phyloP scores from a whole-genome alignment of 1,140 invertebrate genomes.

The Agraylea sexmaculata region DNA sequence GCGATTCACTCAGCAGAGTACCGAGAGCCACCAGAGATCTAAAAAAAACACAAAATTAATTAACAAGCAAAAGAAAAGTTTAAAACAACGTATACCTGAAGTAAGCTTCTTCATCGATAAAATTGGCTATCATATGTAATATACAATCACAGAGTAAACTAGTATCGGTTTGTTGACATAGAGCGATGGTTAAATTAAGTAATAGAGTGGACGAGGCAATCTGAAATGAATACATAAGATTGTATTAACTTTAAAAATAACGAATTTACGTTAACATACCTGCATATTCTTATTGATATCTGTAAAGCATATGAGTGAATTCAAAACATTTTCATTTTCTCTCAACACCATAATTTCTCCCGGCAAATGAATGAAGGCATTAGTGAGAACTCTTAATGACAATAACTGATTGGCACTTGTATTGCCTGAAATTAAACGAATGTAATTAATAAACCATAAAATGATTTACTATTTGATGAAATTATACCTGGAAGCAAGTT shows the following conservation, averaged over 20 bases:
- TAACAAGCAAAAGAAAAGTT: neutral
- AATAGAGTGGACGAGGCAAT: constrained; percentile 49
- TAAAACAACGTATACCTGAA: constrained; percentile 28
- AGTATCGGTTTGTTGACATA: constrained; percentile 29
- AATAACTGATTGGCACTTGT: constrained; percentile 65
- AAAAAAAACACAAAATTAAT: constrained; percentile 9
- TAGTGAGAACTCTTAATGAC: constrained; percentile 59
- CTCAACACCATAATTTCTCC: constrained; percentile 50
- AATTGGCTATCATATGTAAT: constrained; percentile 23
- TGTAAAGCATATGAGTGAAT: constrained; percentile 40
- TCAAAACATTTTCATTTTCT: constrained; percentile 45
- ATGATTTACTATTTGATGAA: neutral
- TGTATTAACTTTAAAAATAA: constrained; percentile 4
- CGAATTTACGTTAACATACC: constrained; percentile 32
- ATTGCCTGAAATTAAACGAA: constrained; percentile 25
- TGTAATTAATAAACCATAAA: constrained; percentile 3
- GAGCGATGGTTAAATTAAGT: constrained; percentile 60
- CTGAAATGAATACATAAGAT: constrained; percentile 9
- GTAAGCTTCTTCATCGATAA: constrained; percentile 32
- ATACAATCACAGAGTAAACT: constrained; percentile 28
- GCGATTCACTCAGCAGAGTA: constrained; percentile 32
- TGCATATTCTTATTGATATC: constrained; percentile 56
- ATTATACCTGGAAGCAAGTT: constrained; percentile 30
- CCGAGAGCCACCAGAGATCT: constrained; percentile 30
- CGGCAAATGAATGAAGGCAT: constrained; percentile 54